Percentiles rank a stretch among this genome's conserved stretches.
Conservation (phyloP, 2,888 invertebrate genomes). For the Siphlonurus alternatus region DNA sequence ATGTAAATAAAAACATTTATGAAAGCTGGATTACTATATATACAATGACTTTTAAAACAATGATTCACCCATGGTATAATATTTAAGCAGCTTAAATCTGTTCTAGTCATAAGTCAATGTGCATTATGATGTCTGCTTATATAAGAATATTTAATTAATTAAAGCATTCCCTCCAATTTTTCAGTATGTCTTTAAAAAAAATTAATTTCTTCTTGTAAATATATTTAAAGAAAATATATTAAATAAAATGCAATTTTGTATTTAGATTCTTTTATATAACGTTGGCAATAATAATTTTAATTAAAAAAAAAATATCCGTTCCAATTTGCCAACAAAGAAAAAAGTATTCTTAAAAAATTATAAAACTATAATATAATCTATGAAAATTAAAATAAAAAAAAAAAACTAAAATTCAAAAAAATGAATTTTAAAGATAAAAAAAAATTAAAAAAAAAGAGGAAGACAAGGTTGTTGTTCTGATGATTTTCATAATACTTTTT, state of each 20-base stretch:
- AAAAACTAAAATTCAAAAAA: not conserved
- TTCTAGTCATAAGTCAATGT: not conserved
- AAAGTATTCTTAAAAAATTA: not conserved
- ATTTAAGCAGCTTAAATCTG: not conserved
- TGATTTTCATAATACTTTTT: not conserved
- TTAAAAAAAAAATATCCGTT: not conserved
- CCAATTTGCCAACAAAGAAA: not conserved
- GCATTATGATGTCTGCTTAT: not conserved
- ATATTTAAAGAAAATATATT: not conserved
- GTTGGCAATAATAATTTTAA: not conserved
- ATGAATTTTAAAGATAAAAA: not conserved
- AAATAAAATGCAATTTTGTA: not conserved
- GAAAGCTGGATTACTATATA: no score
- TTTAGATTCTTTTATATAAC: not conserved
- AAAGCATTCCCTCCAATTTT: not conserved
- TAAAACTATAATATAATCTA: not conserved
- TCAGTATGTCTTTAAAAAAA: not conserved
- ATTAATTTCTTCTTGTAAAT: not conserved
- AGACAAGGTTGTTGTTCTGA: no score
- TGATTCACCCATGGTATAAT: no score
- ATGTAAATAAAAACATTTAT: no score
- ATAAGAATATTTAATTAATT: not conserved
- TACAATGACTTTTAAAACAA: no score
- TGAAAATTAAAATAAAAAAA: not conserved
- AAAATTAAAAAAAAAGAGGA: not conserved